Evolutionary conservation across 2,797 vertebrate species (phyloP).

Genomic region (Chiloscyllium punctatum): DNA sequence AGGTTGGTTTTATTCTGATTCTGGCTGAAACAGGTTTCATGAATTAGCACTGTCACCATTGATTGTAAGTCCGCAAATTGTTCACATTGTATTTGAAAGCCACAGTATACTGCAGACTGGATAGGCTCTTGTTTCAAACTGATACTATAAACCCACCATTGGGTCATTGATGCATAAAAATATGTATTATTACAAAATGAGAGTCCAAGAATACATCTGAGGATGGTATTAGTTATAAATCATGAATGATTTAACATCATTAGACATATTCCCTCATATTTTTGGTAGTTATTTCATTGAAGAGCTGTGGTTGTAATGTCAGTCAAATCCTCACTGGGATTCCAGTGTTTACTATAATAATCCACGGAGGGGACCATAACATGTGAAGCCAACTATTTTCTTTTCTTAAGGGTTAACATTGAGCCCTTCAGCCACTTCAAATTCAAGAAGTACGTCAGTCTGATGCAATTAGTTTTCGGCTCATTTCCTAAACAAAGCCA

Average conservation of each 20-base stretch:
- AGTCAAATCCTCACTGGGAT: not conserved
- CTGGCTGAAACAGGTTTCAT: not conserved
- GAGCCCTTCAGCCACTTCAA: not conserved
- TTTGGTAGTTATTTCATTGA: not conserved
- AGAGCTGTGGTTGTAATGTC: no score
- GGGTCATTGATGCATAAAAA: not conserved
- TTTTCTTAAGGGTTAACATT: not conserved
- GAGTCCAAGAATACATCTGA: not conserved
- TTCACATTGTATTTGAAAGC: not conserved
- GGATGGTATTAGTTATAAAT: not conserved
- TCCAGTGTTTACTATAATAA: not conserved
- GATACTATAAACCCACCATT: not conserved
- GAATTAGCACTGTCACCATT: not conserved
- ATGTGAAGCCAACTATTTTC: not conserved
- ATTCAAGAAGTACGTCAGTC: not conserved
- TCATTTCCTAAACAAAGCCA: not conserved
- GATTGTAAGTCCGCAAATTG: not conserved
- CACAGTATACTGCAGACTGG: not conserved
- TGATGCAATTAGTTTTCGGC: not conserved
- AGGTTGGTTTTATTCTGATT: not conserved
- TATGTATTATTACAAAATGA: not conserved
- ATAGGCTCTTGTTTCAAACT: not conserved
- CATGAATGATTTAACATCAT: not conserved
- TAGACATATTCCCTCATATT: not conserved
- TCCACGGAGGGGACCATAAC: not conserved